Conservation (phyloP, 2,113 vertebrate species). For the cattle (Bos taurus) region DNA sequence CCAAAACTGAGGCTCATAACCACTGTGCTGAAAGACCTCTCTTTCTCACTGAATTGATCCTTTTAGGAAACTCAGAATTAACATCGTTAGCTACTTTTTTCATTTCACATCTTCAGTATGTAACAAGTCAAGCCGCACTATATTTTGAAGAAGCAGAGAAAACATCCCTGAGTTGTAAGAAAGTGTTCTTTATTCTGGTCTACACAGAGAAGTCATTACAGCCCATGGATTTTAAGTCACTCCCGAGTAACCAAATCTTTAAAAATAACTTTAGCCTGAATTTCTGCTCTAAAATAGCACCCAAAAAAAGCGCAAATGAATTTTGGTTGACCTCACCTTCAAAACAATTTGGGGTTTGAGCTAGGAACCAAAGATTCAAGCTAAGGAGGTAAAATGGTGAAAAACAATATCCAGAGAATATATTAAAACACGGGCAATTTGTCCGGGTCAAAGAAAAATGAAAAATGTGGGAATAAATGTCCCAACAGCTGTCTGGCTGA, state of each 20-base stretch:
- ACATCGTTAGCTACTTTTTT: not conserved
- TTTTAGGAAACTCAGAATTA: not conserved
- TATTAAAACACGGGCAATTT: conserved; percentile 37
- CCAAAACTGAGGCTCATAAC: not conserved
- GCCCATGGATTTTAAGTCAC: not conserved
- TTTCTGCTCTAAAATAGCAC: conserved; percentile 19
- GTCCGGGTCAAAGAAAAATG: conserved; percentile 52
- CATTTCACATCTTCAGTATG: not conserved
- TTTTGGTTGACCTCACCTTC: conserved; percentile 32
- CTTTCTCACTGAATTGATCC: not conserved
- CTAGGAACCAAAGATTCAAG: conserved; percentile 2
- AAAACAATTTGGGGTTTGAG: conserved; percentile 22
- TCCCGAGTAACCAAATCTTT: conserved; percentile 38
- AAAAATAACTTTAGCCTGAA: conserved; percentile 35
- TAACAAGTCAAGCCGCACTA: not conserved
- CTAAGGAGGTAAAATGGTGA: not conserved
- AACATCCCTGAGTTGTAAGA: conserved; percentile 54
- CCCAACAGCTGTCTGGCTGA: conserved; percentile 55
- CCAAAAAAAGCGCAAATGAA: not conserved
- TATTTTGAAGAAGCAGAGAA: conserved; percentile 57
- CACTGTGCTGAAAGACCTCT: not conserved
- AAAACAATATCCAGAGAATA: conserved; percentile 46
- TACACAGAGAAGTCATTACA: conserved; percentile 26
- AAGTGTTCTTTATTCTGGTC: conserved; percentile 52
- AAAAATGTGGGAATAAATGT: conserved; percentile 69